phyloP scores from a whole-genome alignment of 2,888 invertebrate genomes.

The Tricholauxania praeusta region DNA sequence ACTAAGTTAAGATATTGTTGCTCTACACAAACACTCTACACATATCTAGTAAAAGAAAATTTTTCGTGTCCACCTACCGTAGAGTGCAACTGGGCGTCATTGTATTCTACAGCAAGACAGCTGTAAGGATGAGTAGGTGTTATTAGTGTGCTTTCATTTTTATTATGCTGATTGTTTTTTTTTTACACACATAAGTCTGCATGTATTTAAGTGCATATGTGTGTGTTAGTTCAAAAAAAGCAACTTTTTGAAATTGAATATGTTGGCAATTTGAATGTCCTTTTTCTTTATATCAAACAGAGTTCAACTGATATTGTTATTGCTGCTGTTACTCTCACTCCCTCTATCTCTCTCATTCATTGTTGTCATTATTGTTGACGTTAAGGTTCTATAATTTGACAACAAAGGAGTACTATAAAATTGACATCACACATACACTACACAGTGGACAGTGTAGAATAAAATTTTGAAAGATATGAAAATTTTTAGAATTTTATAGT shows the following conservation, averaged over 20 bases:
- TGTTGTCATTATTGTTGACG: background rate
- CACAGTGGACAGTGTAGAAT: background rate
- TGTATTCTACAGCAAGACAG: conserved; percentile 5
- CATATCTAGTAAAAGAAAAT: no score
- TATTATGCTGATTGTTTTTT: conserved; percentile 24
- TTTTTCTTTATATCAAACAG: background rate
- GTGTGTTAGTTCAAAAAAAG: conserved; percentile 17
- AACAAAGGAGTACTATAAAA: background rate
- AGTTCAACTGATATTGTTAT: background rate
- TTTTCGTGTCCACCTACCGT: conserved; percentile 7
- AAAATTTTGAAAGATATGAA: no score
- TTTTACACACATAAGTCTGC: background rate
- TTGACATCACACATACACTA: background rate
- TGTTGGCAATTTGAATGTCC: conserved; percentile 31
- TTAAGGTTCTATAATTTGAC: background rate
- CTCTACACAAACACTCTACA: background rate
- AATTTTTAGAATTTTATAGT: no score
- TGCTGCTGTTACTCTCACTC: background rate
- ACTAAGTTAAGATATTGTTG: conserved; percentile 28
- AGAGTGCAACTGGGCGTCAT: conserved; percentile 3
- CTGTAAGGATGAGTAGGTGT: conserved; percentile 1
- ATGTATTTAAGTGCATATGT: background rate
- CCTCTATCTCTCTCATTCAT: no score
- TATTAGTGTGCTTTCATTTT: background rate
- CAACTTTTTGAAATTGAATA: conserved; percentile 30